These are phyloP conservation scores for Notechis scutatus DNA, from an alignment of 2,113 vertebrate genomes.

Conservation along the genomic window DNA sequence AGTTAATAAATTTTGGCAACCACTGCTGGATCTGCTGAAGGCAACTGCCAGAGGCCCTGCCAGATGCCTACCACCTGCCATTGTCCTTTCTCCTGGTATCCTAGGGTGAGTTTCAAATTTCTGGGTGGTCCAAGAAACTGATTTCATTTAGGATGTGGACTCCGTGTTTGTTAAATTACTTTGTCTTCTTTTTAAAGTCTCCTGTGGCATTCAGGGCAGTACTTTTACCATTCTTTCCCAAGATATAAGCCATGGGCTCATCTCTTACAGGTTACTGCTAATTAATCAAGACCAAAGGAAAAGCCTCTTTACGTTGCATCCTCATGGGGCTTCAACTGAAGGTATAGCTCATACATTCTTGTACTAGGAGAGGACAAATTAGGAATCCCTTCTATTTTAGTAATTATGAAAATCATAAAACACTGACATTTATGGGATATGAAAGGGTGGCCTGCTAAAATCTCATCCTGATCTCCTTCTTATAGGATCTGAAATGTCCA, in stretches of 20 bases:
- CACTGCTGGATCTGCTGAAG: conserved; percentile 74
- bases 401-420: background rate
- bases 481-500: conserved; percentile 45
- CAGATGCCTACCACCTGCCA: conserved; percentile 66
- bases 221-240: background rate
- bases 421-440: background rate
- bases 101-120: conserved; percentile 65
- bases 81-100: conserved; percentile 72
- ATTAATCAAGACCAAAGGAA: conserved; percentile 81
- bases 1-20: conserved; percentile 80
- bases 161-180: background rate
- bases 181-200: background rate
- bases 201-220: background rate
- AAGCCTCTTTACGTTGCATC: conserved; percentile 71
- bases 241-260: too few relatives aligned
- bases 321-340: conserved; percentile 27
- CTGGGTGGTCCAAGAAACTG: background rate
- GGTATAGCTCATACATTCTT: background rate
- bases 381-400: background rate
- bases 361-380: background rate
- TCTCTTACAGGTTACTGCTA: conserved; percentile 69
- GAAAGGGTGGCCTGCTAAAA: background rate
- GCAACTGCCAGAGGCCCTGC: conserved; percentile 69
- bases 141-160: background rate
- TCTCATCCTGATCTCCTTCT: background rate